phyloP scores from a whole-genome alignment of 2,888 invertebrate species.

The Parochlus steinenii region DNA sequence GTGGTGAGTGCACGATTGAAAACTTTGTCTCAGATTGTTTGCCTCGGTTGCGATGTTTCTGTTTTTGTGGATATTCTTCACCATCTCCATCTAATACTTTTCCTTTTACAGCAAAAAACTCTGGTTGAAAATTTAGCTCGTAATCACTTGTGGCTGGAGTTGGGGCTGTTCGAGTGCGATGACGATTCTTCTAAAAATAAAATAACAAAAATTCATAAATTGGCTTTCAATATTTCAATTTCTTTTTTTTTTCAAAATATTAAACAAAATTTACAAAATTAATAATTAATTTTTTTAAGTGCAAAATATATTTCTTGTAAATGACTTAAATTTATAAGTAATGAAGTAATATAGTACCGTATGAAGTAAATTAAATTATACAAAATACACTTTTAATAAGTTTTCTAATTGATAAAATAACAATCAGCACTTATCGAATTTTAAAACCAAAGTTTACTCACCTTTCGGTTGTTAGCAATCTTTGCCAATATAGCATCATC shows the following conservation, averaged over 20 bases:
- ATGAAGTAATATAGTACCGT: too few species aligned
- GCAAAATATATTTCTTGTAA: too few species aligned
- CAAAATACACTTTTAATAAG: too few species aligned
- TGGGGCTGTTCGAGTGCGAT: background rate
- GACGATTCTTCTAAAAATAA: background rate
- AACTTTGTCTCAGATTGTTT: background rate
- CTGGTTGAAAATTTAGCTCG: constrained; percentile 3
- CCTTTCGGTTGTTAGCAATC: too few species aligned
- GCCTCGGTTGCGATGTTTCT: background rate
- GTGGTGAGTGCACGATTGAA: background rate
- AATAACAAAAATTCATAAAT: background rate
- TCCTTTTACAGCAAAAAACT: constrained; percentile 10
- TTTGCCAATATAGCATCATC: constrained; percentile 8
- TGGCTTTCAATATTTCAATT: background rate
- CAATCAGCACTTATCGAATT: too few species aligned
- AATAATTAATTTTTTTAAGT: background rate
- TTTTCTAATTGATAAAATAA: too few species aligned
- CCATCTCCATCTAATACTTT: constrained; percentile 8
- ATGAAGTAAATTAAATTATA: too few species aligned
- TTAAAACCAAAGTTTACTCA: too few species aligned
- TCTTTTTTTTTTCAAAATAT: background rate
- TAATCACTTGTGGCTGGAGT: background rate
- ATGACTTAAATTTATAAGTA: too few species aligned
- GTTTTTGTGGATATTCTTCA: constrained; percentile 1
- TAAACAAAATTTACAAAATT: background rate